Conservation (phyloP, 92 coral and sea anemone species). For the Porites evermanni region DNA sequence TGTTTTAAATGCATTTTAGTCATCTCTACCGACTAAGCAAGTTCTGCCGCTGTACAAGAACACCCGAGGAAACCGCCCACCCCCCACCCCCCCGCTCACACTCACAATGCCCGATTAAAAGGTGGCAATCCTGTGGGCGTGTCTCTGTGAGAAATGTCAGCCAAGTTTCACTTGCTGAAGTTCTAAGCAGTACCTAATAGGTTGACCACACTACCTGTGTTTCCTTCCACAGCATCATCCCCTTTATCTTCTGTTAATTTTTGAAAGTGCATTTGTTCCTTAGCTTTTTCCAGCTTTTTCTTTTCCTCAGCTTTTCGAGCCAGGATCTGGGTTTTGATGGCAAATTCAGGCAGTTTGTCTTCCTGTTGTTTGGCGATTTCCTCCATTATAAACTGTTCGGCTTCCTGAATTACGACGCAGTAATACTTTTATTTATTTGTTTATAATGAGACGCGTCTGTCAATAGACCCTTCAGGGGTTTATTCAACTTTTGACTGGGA, state of each 20-base stretch:
- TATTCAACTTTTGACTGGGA: too few relatives aligned
- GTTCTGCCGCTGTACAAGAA: too few relatives aligned
- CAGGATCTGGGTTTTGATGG: constrained; percentile 78
- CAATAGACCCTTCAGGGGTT: too few relatives aligned
- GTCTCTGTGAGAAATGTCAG: neutral
- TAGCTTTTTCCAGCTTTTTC: constrained; percentile 60
- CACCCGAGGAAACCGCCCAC: too few relatives aligned
- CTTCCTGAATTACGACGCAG: constrained; percentile 47
- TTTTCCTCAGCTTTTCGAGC: constrained; percentile 84
- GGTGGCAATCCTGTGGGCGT: too few relatives aligned
- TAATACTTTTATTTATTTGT: too few relatives aligned
- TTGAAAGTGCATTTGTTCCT: constrained; percentile 63
- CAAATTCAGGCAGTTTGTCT: constrained; percentile 81
- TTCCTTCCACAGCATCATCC: neutral
- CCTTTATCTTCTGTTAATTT: constrained; percentile 21
- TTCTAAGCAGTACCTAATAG: neutral
- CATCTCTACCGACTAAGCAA: too few relatives aligned
- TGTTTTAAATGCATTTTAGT: too few relatives aligned
- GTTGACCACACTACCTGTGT: neutral
- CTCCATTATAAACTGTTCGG: constrained; percentile 70
- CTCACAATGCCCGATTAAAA: too few relatives aligned
- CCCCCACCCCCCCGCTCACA: too few relatives aligned
- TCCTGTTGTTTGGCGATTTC: constrained; percentile 67
- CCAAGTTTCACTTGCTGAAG: neutral
- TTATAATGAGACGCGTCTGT: too few relatives aligned